Percentiles rank a stretch among this genome's conserved stretches.
Evolutionary conservation across 2,888 invertebrate genomes (phyloP).

Genomic region (Cristatella mucedo): DNA sequence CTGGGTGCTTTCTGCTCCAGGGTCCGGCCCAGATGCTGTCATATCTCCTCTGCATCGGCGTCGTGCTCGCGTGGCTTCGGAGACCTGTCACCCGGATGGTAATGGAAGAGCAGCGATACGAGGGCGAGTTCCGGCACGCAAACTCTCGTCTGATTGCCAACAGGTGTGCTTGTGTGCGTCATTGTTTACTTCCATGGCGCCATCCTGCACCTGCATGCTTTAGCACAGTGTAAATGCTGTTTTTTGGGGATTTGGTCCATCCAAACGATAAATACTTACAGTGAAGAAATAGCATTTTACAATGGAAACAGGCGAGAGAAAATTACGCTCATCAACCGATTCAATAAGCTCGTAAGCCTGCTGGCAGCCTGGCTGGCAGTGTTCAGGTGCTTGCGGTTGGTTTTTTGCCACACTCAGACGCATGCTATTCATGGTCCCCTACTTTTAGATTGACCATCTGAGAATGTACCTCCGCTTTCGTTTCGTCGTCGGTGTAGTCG

Average conservation of each 20-base stretch:
- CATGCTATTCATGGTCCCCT: too few species aligned
- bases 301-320: conserved; percentile 59
- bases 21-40: conserved; percentile 74
- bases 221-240: background rate
- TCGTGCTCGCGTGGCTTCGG: conserved; percentile 64
- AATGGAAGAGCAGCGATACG: conserved; percentile 83
- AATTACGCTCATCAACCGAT: conserved; percentile 67
- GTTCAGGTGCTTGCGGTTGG: too few species aligned
- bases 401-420: too few species aligned
- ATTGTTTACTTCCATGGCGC: too few species aligned
- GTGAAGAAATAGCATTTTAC: conserved; percentile 70
- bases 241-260: background rate
- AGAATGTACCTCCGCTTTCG: conserved; percentile 71
- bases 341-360: conserved; percentile 58
- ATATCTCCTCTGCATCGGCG: conserved; percentile 71
- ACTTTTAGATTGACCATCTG: conserved; percentile 54
- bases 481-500: conserved; percentile 77
- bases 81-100: conserved; percentile 76
- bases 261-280: conserved; percentile 14
- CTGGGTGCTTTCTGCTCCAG: too few species aligned
- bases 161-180: conserved; percentile 39
- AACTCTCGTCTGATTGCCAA: conserved; percentile 90
- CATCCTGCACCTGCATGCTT: background rate
- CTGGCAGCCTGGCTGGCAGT: too few species aligned
- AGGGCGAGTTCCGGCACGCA: conserved; percentile 92